Evolutionary conservation across 2,797 vertebrate species (phyloP), one percentile per base, ranked within the genome.

Genomic region (Botia kubotai): DNA sequence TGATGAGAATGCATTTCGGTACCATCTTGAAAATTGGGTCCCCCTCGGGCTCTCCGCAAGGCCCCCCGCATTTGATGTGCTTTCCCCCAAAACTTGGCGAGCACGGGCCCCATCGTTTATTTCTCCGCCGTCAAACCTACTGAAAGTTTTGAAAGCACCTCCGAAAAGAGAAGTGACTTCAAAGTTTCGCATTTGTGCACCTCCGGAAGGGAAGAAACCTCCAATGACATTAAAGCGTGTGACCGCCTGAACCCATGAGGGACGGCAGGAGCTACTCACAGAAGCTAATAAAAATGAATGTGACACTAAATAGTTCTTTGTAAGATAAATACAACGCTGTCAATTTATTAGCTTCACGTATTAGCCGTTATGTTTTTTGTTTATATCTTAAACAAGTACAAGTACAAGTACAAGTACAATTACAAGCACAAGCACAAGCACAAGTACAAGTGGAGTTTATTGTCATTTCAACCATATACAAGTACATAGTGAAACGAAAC

Each of bases 181-280:
- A 69, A 87, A 84, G 83, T 63, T 60, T 79, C 73, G 81, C 70
- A 73, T 82, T 81, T 82, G 83, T 79, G 69, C 68, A 60, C 60
- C 48, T 87, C 80, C 78, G 89, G 92, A 92, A 89, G 90, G 88
- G 89, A 80, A 89, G 33, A 8, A 89, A 89, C 87, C 33, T 33
- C 3, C 86, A 83, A 91, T 91, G 89, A 66, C 86, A 81, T 86
- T 86, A 86, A 89, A 88, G 13, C 4, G 88, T 89, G 90, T 52
- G 23, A 91, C 89, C 90, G 87, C 83, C 85, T 90, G 91, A 92
- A 89, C 86, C 91, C 92, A 91, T 83, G 84, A 82, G 91, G 33
- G 33, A 33, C 33, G 0, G 90, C 89, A 91, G 88, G 88, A 93
- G 88, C 87, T 82, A 91, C 90, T 89, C 87, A 79, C 84, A 36